These are phyloP conservation scores for Betta splendens DNA, from an alignment of 2,797 vertebrate species.

Conservation along the genomic window DNA sequence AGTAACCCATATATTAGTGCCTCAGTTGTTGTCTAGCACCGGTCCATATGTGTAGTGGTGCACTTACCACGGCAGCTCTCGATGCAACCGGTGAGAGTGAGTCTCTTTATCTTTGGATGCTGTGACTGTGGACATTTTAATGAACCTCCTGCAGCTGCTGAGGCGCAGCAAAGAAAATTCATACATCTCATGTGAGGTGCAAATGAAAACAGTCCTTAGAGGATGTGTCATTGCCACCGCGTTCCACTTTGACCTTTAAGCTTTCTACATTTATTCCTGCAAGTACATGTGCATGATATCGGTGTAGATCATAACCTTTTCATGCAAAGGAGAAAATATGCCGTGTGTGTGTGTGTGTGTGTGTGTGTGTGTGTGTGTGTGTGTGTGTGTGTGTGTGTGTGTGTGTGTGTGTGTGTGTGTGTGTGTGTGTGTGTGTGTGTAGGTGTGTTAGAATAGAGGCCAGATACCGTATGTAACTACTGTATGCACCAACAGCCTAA, in stretches of 20 bases:
- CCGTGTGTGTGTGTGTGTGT: not conserved
- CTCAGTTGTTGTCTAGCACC: too few species aligned
- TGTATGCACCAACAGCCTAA: constrained; percentile 46
- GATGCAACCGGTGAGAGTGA: too few species aligned
- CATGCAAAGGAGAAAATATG: not conserved
- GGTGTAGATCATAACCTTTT: not conserved
- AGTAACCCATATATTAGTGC: too few species aligned
- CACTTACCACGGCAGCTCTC: too few species aligned
- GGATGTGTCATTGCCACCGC: not conserved
- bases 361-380: not conserved
- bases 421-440: constrained; percentile 28
- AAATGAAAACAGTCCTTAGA: not conserved
- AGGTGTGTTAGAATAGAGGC: constrained; percentile 41
- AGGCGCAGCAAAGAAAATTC: not conserved
- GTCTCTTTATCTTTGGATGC: not conserved
- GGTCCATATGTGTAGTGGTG: too few species aligned
- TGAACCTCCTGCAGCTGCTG: not conserved
- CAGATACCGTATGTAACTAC: constrained; percentile 8
- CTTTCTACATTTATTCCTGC: constrained; percentile 1
- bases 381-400: constrained; percentile 1
- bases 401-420: constrained; percentile 35
- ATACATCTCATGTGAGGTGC: not conserved
- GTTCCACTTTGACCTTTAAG: constrained; percentile 1
- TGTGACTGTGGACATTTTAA: not conserved
- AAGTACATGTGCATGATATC: not conserved